These are phyloP conservation scores for Cryptocephalus primarius DNA, from an alignment of 2,888 invertebrate genomes.

Conservation along the genomic window DNA sequence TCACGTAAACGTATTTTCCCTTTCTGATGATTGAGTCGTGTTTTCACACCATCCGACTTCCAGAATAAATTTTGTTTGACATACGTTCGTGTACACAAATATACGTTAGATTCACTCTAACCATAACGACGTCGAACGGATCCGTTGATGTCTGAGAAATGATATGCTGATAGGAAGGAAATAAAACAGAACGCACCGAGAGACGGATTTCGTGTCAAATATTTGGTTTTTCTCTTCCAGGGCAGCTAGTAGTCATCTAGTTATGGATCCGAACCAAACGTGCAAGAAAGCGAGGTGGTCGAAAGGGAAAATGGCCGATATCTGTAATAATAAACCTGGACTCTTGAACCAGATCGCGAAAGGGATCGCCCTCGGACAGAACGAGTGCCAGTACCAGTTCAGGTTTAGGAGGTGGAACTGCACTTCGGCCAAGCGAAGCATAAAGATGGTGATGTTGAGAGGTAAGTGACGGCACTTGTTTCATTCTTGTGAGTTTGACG, in stretches of 20 bases:
- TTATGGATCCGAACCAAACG: conserved; percentile 79
- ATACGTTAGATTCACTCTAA: conserved; percentile 14
- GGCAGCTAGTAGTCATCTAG: conserved; percentile 72
- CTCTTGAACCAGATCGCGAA: conserved; percentile 73
- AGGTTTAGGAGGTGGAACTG: conserved; percentile 82
- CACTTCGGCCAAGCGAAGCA: conserved; percentile 66
- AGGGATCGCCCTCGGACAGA: conserved; percentile 72
- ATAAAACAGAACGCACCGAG: conserved; percentile 9
- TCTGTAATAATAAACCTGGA: conserved; percentile 74
- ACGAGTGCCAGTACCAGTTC: conserved; percentile 83
- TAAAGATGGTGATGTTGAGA: conserved; percentile 75
- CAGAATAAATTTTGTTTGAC: conserved; percentile 13
- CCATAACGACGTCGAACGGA: conserved; percentile 18
- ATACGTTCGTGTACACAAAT: conserved; percentile 13
- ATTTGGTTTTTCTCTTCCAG: conserved; percentile 35
- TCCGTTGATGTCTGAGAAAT: conserved; percentile 17
- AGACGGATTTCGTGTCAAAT: too few relatives aligned
- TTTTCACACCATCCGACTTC: conserved; percentile 10
- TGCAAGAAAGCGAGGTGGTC: conserved; percentile 76
- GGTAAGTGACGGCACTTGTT: conserved; percentile 45
- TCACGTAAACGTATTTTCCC: conserved; percentile 9
- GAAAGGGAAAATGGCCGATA: conserved; percentile 65
- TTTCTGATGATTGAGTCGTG: conserved; percentile 10
- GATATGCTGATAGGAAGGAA: conserved; percentile 18
- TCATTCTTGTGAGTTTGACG: too few relatives aligned